Base-by-base conservation (phyloP, 2,888 invertebrate species). In the Acronicta leporina region DNA sequence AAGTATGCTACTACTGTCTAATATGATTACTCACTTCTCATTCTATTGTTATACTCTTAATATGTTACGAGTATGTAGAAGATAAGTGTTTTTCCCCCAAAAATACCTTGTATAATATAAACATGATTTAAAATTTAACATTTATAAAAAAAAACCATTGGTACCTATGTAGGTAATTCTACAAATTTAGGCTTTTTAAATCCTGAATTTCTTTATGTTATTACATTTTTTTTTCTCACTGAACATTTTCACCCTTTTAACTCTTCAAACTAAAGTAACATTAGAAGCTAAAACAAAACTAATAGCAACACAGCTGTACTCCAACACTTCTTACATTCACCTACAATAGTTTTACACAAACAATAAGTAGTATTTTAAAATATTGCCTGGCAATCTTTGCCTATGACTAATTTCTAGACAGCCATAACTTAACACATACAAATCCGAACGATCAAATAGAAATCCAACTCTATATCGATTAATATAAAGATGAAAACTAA, bases 321-420 rank as follows among this genome's bases (percentile, higher is more conserved):
- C 42, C 50, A 54, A 51, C 42, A 54, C 60, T 61, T 60, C 65
- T 57, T 65, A 59, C 68, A 70, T 65, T 63, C 66, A 67, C 73
- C 77, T 79, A 72, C 74, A 71, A 68, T 77, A 75, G 73, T 79
- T 73, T 75, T 70, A 68, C 80, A 81, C 81, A 86, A 86, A 87
- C 87, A 87, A 82, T 80, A 77, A 75, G 80, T 82, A 82, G 75
- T 84, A 85, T 87, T 87, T 87, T 84, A 80, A 75, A 87, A 87
- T 86, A 86, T 80, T 80, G 80, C 76, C 82, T 67, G 63, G 79
- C 83, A 85, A 85, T 84, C 82, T 82, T 81, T 68, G 76, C 77
- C 82, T 84, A 84, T 87, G 87, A 87, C 85, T 87, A 87, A 86
- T 83, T 73, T 73, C 70, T 75, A 75, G 68, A 67, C 73, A 55